phyloP scores from a whole-genome alignment of 2,888 invertebrate genomes.

The Troilus luridus region DNA sequence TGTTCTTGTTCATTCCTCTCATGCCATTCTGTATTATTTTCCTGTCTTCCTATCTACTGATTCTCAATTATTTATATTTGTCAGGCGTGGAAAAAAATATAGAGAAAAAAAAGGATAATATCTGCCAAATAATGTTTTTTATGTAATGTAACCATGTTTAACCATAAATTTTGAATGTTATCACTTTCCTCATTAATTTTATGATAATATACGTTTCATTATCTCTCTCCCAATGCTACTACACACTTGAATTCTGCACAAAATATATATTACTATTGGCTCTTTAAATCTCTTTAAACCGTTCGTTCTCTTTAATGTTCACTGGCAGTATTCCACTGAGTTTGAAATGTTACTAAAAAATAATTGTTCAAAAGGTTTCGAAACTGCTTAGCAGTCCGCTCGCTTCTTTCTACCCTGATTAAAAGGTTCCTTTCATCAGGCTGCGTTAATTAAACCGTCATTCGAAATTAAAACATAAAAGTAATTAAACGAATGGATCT shows the following conservation, averaged over 20 bases:
- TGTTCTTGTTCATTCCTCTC: too few species aligned
- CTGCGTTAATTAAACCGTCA: conserved; percentile 2
- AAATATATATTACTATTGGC: background rate
- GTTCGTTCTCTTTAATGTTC: background rate
- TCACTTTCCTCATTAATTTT: too few species aligned
- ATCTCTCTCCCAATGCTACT: too few species aligned
- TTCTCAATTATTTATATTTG: too few species aligned
- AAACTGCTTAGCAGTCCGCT: background rate
- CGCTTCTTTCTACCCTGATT: background rate
- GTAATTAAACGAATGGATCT: background rate
- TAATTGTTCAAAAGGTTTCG: background rate
- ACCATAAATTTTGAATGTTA: too few species aligned
- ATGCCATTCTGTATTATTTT: too few species aligned
- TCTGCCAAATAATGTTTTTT: too few species aligned
- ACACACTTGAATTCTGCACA: background rate
- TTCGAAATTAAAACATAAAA: conserved; percentile 5
- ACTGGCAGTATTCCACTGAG: background rate
- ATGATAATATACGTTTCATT: too few species aligned
- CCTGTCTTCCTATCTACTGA: too few species aligned
- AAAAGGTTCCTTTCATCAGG: background rate
- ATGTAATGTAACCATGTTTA: too few species aligned
- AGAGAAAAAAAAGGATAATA: too few species aligned
- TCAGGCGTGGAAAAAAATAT: too few species aligned
- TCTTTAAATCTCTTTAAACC: background rate
- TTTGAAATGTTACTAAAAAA: background rate